These are phyloP conservation scores for Pelobates cultripes DNA, from an alignment of 2,797 vertebrate species.

Conservation along the genomic window DNA sequence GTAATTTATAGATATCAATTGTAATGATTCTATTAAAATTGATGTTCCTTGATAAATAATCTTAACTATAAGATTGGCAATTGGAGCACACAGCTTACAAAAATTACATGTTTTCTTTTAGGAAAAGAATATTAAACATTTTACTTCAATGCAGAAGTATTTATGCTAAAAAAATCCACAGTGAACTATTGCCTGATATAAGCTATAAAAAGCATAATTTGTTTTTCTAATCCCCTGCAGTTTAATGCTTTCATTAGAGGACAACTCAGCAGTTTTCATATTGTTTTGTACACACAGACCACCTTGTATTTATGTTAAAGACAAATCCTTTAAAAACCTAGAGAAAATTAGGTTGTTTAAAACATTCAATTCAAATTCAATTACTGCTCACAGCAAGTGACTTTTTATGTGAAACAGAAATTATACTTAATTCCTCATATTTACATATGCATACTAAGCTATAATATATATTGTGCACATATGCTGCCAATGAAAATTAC, in stretches of 20 bases:
- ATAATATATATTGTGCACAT: slow-evolving; percentile 6
- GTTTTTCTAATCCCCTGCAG: slow-evolving; percentile 41
- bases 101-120: not conserved
- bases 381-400: slow-evolving; percentile 48
- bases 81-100: not conserved
- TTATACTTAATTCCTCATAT: slow-evolving; percentile 36
- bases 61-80: not conserved
- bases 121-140: slow-evolving; percentile 12
- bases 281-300: slow-evolving; percentile 42
- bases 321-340: slow-evolving; percentile 41
- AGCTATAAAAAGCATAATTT: slow-evolving; percentile 32
- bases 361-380: slow-evolving; percentile 50
- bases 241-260: slow-evolving; percentile 45
- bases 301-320: slow-evolving; percentile 44
- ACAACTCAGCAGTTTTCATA: slow-evolving; percentile 27
- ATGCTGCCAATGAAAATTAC: not conserved
- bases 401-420: slow-evolving; percentile 40
- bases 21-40: no score
- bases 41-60: not conserved
- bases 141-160: not conserved
- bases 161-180: slow-evolving; percentile 15
- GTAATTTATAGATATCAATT: no score
- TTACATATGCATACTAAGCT: slow-evolving; percentile 14
- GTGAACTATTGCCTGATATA: slow-evolving; percentile 39
- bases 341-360: slow-evolving; percentile 33